phyloP scores from a whole-genome alignment of 2,888 invertebrate genomes.

The Bimastos eiseni region DNA sequence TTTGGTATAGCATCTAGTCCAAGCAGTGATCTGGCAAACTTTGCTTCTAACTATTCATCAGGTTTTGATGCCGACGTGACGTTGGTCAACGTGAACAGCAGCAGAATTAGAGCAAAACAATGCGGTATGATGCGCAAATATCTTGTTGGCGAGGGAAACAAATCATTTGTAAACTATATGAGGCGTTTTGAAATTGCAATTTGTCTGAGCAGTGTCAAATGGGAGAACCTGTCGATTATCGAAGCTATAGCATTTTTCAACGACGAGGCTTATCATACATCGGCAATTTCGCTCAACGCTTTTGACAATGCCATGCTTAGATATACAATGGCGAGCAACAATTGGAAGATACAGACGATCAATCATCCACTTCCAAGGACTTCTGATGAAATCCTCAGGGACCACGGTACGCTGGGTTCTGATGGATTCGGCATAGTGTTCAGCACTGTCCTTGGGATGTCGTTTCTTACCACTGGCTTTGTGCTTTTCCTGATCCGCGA shows the following conservation, averaged over 20 bases:
- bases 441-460: conserved; percentile 72
- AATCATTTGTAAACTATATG: conserved; percentile 57
- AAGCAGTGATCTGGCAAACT: not conserved
- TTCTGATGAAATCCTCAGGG: conserved; percentile 32
- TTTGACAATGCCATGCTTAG: conserved; percentile 50
- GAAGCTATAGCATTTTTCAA: conserved; percentile 70
- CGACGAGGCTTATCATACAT: conserved; percentile 77
- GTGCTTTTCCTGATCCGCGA: conserved; percentile 69
- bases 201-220: not conserved
- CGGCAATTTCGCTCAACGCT: conserved; percentile 70
- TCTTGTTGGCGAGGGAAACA: conserved; percentile 45
- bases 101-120: not conserved
- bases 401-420: conserved; percentile 13
- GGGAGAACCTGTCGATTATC: not conserved
- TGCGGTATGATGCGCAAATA: conserved; percentile 37
- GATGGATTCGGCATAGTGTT: conserved; percentile 72
- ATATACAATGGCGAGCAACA: conserved; percentile 34
- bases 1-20: not conserved
- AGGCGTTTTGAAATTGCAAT: conserved; percentile 54
- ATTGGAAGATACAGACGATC: conserved; percentile 60
- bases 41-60: not conserved
- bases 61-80: not conserved
- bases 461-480: conserved; percentile 64
- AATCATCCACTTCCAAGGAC: conserved; percentile 58
- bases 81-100: conserved; percentile 26